A percentile compares a stretch with the other conserved stretches of the same genome.
Conservation (phyloP, 2,888 invertebrate species). For the Isoperla grammatica region DNA sequence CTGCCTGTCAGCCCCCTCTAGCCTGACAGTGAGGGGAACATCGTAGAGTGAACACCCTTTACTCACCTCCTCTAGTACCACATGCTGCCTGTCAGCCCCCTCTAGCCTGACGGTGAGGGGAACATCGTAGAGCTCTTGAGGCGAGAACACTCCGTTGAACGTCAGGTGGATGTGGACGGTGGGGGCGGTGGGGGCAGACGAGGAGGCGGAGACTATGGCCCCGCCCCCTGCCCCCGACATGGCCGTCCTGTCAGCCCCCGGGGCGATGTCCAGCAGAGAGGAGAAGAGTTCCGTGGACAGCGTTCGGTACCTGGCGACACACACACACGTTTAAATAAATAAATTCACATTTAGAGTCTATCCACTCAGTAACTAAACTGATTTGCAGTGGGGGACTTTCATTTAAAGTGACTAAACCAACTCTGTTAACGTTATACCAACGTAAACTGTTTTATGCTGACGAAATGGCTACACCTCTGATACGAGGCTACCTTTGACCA, state of each 20-base stretch:
- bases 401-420: too few relatives aligned
- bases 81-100: slow-evolving; percentile 47
- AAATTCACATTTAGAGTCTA: too few relatives aligned
- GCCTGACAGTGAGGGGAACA: slow-evolving; percentile 52
- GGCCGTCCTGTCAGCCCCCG: slow-evolving; percentile 54
- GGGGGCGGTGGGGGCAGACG: slow-evolving; percentile 66
- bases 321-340: too few relatives aligned
- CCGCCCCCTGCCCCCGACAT: slow-evolving; percentile 65
- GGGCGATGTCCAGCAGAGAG: slow-evolving; percentile 62
- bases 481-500: too few relatives aligned
- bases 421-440: too few relatives aligned
- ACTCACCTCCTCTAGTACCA: slow-evolving; percentile 66
- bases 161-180: slow-evolving; percentile 74
- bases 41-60: too few relatives aligned
- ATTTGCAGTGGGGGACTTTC: too few relatives aligned
- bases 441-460: too few relatives aligned
- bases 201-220: slow-evolving; percentile 76
- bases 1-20: slow-evolving; percentile 41
- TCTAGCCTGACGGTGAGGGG: slow-evolving; percentile 48
- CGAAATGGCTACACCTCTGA: too few relatives aligned
- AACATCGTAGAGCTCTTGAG: slow-evolving; percentile 55
- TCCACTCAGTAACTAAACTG: too few relatives aligned
- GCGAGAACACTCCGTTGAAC: slow-evolving; percentile 73
- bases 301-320: slow-evolving; percentile 58
- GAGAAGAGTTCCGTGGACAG: slow-evolving; percentile 78